Evolutionary conservation across 2,888 invertebrate species (phyloP).

Genomic region (Torymus aiolomorphi): DNA sequence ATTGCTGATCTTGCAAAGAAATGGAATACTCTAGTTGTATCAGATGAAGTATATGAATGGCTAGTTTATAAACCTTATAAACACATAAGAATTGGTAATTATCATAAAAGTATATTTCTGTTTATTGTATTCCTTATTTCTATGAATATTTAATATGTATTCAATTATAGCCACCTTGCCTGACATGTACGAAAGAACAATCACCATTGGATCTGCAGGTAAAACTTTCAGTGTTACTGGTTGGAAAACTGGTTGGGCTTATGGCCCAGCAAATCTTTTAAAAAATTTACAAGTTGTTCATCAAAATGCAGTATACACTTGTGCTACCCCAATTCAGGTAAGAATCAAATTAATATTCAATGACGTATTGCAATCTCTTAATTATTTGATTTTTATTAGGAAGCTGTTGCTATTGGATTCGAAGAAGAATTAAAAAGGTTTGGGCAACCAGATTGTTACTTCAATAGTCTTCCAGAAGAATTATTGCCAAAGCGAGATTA

Average conservation of each 20-base stretch:
- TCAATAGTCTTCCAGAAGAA: conserved; percentile 85
- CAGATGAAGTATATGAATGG: conserved; percentile 99
- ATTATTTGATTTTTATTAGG: conserved; percentile 77
- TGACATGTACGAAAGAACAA: conserved; percentile 98
- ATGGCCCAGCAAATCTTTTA: conserved; percentile 90
- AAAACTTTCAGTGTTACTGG: conserved; percentile 99
- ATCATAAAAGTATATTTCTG: conserved; percentile 13
- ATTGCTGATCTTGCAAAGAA: conserved; percentile 94
- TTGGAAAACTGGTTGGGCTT: conserved; percentile 98
- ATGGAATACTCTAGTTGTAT: conserved; percentile 92
- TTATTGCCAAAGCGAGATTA: conserved; percentile 87
- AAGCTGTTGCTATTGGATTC: conserved; percentile 93
- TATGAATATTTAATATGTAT: neutral
- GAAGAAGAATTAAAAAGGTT: conserved; percentile 87
- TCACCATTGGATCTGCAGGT: conserved; percentile 97
- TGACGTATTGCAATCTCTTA: neutral
- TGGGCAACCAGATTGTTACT: conserved; percentile 88
- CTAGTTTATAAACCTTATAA: conserved; percentile 89
- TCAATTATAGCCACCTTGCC: conserved; percentile 86
- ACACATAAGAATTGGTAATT: conserved; percentile 92
- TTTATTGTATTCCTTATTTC: too few species aligned
- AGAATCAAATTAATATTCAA: conserved; percentile 8
- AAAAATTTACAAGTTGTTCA: conserved; percentile 90
- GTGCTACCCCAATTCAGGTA: conserved; percentile 90
- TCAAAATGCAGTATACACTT: conserved; percentile 96